Percentiles rank a stretch among this genome's conserved stretches.
Conservation (phyloP, 1,140 invertebrate genomes). For the Agrypnia vestita region DNA sequence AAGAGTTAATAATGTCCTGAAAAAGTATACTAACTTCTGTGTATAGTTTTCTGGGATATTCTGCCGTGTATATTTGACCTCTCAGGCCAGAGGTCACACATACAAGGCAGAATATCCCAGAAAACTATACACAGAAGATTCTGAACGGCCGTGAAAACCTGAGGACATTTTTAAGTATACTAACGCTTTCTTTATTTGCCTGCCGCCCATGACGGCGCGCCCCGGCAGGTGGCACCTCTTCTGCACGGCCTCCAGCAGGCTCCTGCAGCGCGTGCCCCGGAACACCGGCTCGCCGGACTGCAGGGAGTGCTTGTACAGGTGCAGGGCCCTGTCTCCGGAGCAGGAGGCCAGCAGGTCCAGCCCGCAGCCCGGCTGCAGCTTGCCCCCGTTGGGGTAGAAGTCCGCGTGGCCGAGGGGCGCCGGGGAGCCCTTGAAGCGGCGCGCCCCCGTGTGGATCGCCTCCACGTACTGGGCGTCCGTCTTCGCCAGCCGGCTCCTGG, state of each 20-base stretch:
- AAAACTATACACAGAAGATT: too few relatives aligned
- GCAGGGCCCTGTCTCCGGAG: conserved; percentile 18
- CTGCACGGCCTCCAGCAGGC: conserved; percentile 10
- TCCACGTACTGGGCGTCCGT: conserved; percentile 76
- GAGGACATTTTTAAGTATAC: too few relatives aligned
- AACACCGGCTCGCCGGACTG: conserved; percentile 7
- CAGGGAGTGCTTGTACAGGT: neutral
- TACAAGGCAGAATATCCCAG: too few relatives aligned
- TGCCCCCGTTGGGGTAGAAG: conserved; percentile 76
- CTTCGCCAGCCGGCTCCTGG: conserved; percentile 62
- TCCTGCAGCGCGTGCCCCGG: neutral
- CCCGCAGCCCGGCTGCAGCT: conserved; percentile 78
- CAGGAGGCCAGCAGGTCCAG: conserved; percentile 24
- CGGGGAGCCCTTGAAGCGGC: conserved; percentile 65
- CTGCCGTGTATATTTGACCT: too few relatives aligned
- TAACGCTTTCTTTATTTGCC: conserved; percentile 24
- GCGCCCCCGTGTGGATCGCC: conserved; percentile 76
- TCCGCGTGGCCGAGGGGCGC: conserved; percentile 68
- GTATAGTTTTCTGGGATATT: too few relatives aligned
- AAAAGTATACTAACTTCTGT: conserved; percentile 21
- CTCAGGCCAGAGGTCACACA: too few relatives aligned
- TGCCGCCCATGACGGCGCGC: conserved; percentile 21
- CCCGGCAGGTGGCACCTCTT: neutral
- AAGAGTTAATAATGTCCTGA: neutral
- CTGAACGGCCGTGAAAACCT: too few relatives aligned